Evolutionary conservation across 2,113 vertebrate genomes (phyloP), one percentile per base, ranked within the genome.

Genomic region (Hyperoodon ampullatus): DNA sequence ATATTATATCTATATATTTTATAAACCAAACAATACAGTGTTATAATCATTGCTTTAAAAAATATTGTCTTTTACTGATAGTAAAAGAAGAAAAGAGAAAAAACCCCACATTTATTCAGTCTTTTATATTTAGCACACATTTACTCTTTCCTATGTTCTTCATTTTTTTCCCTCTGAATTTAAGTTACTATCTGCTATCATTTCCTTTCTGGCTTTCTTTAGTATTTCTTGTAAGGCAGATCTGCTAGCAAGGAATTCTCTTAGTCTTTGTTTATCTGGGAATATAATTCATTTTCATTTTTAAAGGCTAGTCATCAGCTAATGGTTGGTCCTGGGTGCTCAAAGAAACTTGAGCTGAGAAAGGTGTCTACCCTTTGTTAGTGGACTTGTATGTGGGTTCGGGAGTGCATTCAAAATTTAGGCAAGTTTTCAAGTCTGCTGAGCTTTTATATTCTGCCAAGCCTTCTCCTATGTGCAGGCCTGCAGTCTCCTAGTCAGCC

Each of bases 11-110:
- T 81, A 21, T 74, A 13, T 80, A 63, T 93, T 77, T 97, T 74
- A 61, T 89, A 85, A 95, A 39, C 13, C 42, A 53, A 81, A 28
- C 1, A 90, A 9, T 90, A 24, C 23, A 74, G 4, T 72, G 39
- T 94, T 82, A 71, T 82, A 58, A 88, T 95, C 2, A 94, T 42
- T 94, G 39, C 42, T 95, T 93, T 58, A n/a, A 87, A 81, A 92
- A 26, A 13, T 39, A 1, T 78, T 55, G 58, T 47, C 42, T 83
- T 95, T 89, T 53, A 74, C 72, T 61, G 44, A 88, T 74, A 50
- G 87, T 90, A 21, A 92, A 63, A 75, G 58, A 90, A 66, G n/a
- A 77, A 72, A 77, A 94, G n/a, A 88, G 35, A 50, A 68, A 47
- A 68, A 47, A 82, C 4, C 44, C 55, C 55, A 19, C 80, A 6